Conservation (phyloP, 1,140 invertebrate species). For the Drosophila teissieri region DNA sequence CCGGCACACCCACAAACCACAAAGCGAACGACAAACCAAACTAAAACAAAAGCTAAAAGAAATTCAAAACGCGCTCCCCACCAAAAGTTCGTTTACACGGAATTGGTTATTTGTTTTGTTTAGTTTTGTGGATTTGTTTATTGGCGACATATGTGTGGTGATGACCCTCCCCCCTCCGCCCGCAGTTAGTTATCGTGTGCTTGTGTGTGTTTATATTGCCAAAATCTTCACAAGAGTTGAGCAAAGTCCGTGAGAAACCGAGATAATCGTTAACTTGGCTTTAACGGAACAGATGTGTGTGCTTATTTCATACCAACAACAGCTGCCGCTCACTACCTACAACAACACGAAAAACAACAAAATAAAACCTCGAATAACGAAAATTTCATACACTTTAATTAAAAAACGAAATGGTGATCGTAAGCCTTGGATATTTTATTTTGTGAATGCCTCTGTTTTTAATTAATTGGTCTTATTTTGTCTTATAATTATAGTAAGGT, state of each 20-base stretch:
- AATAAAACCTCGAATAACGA: conserved; percentile 2
- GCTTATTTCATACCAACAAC: conserved; percentile 19
- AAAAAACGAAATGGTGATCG: conserved; percentile 33
- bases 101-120: conserved; percentile 79
- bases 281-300: conserved; percentile 49
- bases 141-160: conserved; percentile 35
- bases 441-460: conserved; percentile 2
- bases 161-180: neutral
- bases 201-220: conserved; percentile 40
- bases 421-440: conserved; percentile 31
- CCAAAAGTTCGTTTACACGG: conserved; percentile 78
- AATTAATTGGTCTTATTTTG: conserved; percentile 14
- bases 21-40: conserved; percentile 53
- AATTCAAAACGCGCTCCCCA: conserved; percentile 46
- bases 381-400: conserved; percentile 28
- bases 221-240: conserved; percentile 26
- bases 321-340: conserved; percentile 30
- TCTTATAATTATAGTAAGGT: conserved; percentile 6
- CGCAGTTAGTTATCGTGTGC: conserved; percentile 14
- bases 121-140: conserved; percentile 75
- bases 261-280: conserved; percentile 45
- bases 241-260: conserved; percentile 32
- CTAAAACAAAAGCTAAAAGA: conserved; percentile 10
- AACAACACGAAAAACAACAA: conserved; percentile 17
- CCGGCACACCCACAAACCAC: conserved; percentile 18